Percentiles rank a stretch among this genome's conserved stretches.
Conservation (phyloP, 37 sponge, comb jelly and placozoan species). For the Geodia barretti region DNA sequence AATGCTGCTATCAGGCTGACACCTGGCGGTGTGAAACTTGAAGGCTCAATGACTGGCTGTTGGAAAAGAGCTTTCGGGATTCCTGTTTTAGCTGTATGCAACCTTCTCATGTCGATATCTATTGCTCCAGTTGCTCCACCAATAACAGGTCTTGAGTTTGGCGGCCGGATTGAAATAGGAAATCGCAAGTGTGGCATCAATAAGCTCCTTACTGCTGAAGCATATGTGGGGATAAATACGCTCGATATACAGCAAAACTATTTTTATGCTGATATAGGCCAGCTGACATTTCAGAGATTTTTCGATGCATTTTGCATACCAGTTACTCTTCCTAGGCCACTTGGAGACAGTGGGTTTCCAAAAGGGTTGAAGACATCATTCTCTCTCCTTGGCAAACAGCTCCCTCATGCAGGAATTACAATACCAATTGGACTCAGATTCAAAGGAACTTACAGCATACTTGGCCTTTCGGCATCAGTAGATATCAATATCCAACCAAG, state of each 20-base stretch:
- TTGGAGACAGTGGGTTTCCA: slow-evolving; percentile 48
- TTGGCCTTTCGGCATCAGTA: slow-evolving; percentile 8
- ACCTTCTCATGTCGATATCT: neutral
- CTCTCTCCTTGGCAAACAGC: neutral
- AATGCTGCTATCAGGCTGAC: slow-evolving; percentile 1
- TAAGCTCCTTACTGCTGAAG: slow-evolving; percentile 10
- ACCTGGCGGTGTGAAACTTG: neutral
- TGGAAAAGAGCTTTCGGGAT: slow-evolving; percentile 37
- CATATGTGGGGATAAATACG: slow-evolving; percentile 7
- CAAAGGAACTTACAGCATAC: slow-evolving; percentile 33
- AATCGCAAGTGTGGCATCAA: slow-evolving; percentile 2
- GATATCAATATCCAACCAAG: slow-evolving; percentile 18
- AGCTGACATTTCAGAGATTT: slow-evolving; percentile 15
- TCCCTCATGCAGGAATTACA: slow-evolving; percentile 5
- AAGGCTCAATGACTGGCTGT: slow-evolving; percentile 35
- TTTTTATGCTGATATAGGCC: slow-evolving; percentile 22
- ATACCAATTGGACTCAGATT: slow-evolving; percentile 26
- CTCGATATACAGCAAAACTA: slow-evolving; percentile 17
- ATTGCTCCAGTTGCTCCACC: slow-evolving; percentile 19
- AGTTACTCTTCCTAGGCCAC: slow-evolving; percentile 6
- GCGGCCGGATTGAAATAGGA: slow-evolving; percentile 19
- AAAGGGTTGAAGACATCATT: slow-evolving; percentile 22
- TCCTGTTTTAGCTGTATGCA: slow-evolving; percentile 16
- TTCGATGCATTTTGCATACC: slow-evolving; percentile 25
- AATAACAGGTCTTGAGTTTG: slow-evolving; percentile 26